Evolutionary conservation across 2,888 invertebrate genomes (phyloP).

Genomic region (Serripes groenlandicus): DNA sequence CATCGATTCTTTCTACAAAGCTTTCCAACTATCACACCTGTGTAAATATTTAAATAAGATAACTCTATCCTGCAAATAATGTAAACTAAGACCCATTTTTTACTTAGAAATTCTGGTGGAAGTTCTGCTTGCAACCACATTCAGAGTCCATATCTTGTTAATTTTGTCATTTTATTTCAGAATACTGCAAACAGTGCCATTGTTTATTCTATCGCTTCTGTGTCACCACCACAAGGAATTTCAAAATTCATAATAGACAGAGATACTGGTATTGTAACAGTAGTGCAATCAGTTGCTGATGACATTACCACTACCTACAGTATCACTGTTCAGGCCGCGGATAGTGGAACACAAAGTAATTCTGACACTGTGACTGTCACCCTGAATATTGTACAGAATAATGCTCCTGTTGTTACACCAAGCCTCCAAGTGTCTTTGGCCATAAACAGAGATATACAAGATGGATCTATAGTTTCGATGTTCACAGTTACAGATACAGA

Average conservation of each 20-base stretch:
- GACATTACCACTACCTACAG: not conserved
- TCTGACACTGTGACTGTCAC: constrained; percentile 36
- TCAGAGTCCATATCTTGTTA: no score
- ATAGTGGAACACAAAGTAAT: not conserved
- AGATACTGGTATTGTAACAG: constrained; percentile 33
- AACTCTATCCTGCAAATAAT: no score
- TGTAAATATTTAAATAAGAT: no score
- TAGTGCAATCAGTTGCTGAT: constrained; percentile 22
- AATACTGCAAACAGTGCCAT: constrained; percentile 59
- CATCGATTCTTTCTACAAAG: no score
- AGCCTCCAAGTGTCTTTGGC: not conserved
- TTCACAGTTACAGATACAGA: constrained; percentile 64
- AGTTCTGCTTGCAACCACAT: no score
- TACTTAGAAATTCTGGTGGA: no score
- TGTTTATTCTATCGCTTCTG: constrained; percentile 44
- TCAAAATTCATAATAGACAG: constrained; percentile 26
- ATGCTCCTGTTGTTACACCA: constrained; percentile 53
- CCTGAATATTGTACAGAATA: constrained; percentile 62
- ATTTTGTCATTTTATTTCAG: constrained; percentile 34
- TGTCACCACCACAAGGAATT: constrained; percentile 23
- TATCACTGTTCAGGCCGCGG: not conserved
- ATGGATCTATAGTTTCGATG: constrained; percentile 27
- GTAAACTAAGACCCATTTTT: no score
- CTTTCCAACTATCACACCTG: no score
- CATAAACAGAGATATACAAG: constrained; percentile 23